Evolutionary conservation across 2,113 vertebrate genomes (phyloP).

Genomic region (Ictalurus punctatus): DNA sequence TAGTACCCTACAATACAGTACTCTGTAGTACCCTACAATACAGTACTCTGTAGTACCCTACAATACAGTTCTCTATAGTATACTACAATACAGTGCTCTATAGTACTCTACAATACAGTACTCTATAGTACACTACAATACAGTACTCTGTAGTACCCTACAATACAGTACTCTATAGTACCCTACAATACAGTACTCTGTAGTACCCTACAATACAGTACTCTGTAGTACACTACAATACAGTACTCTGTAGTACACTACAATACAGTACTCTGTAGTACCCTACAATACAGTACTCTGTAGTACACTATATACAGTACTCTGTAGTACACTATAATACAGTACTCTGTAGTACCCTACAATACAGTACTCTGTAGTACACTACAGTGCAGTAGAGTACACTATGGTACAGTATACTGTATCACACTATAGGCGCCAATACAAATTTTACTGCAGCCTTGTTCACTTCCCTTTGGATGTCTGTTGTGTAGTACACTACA

Average conservation of each 20-base stretch:
- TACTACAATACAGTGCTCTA: not conserved
- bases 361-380: not conserved
- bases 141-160: not conserved
- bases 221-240: not conserved
- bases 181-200: not conserved
- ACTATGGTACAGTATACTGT: not conserved
- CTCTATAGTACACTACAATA: not conserved
- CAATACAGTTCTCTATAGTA: not conserved
- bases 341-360: no score
- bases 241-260: not conserved
- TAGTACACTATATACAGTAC: not conserved
- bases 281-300: not conserved
- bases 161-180: not conserved
- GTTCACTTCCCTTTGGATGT: no score
- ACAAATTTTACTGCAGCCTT: no score
- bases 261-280: not conserved
- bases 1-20: not conserved
- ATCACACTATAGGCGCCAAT: no score
- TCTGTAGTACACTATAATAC: not conserved
- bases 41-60: not conserved
- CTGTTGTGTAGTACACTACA: not conserved
- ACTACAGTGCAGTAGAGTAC: not conserved
- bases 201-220: fast-evolving
- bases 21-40: not conserved
- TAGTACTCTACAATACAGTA: not conserved